A percentile compares a stretch with the other conserved stretches of the same genome.
phyloP scores from a whole-genome alignment of 30 jellyfish, hydroid and myxozoan genomes.

The Nemopilema nomurai region DNA sequence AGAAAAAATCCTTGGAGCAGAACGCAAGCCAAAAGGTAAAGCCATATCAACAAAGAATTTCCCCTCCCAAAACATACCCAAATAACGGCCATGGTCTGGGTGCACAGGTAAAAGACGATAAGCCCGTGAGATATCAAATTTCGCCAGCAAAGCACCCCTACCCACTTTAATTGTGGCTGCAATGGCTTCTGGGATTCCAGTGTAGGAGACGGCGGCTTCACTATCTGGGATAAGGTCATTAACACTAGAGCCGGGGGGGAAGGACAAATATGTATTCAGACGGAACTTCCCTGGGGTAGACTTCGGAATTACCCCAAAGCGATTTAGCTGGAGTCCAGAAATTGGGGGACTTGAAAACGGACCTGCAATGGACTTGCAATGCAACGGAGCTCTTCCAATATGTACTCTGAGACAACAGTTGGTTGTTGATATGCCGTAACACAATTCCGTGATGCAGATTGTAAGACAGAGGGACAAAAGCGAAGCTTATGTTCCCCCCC shows the following conservation, averaged over 20 bases:
- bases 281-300: slow-evolving; percentile 15
- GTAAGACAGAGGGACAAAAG: not conserved
- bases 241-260: slow-evolving; percentile 40
- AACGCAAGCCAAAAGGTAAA: slow-evolving; percentile 48
- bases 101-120: slow-evolving; percentile 37
- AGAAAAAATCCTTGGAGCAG: slow-evolving; percentile 14
- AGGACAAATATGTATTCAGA: slow-evolving; percentile 36
- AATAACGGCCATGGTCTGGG: slow-evolving; percentile 31
- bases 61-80: slow-evolving; percentile 27
- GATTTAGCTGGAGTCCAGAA: slow-evolving; percentile 26
- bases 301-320: slow-evolving; percentile 50
- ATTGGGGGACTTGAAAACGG: slow-evolving; percentile 62
- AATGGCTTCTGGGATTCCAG: not conserved
- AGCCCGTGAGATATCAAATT: slow-evolving; percentile 26
- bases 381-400: slow-evolving; percentile 48
- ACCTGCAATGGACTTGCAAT: slow-evolving; percentile 66
- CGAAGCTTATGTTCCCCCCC: not conserved
- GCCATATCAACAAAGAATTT: slow-evolving; percentile 22
- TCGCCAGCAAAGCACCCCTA: slow-evolving; percentile 25
- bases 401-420: slow-evolving; percentile 26
- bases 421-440: slow-evolving; percentile 44
- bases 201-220: slow-evolving; percentile 1
- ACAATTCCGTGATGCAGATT: slow-evolving; percentile 52
- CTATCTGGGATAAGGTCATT: slow-evolving; percentile 33
- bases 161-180: slow-evolving; percentile 1